These are phyloP conservation scores for Nematolebias whitei DNA, from an alignment of 2,113 vertebrate species.

Conservation along the genomic window DNA sequence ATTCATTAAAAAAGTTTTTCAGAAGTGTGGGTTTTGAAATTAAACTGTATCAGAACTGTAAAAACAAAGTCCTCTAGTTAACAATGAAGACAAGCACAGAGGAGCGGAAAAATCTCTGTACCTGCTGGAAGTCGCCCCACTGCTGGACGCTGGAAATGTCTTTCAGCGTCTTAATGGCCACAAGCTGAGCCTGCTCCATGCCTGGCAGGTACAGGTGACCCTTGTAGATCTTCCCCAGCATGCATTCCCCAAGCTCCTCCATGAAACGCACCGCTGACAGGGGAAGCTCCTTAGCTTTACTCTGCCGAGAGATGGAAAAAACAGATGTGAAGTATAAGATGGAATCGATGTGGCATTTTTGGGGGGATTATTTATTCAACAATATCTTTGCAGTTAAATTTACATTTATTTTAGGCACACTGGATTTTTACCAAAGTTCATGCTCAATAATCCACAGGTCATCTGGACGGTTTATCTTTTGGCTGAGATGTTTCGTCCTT, in stretches of 20 bases:
- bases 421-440: too few species aligned
- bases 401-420: conserved; percentile 15
- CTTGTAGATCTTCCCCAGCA: conserved; percentile 96
- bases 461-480: too few species aligned
- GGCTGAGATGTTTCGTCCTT: too few species aligned
- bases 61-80: background rate
- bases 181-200: conserved; percentile 95
- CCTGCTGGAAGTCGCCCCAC: conserved; percentile 95
- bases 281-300: conserved; percentile 95
- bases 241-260: conserved; percentile 95
- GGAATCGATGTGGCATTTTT: conserved; percentile 8
- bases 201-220: conserved; percentile 97
- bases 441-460: too few species aligned
- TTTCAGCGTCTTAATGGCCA: conserved; percentile 97
- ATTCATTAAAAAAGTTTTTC: too few species aligned
- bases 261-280: conserved; percentile 97
- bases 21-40: too few species aligned
- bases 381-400: conserved; percentile 3
- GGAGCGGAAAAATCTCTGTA: conserved; percentile 11
- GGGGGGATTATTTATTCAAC: conserved; percentile 1
- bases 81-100: background rate
- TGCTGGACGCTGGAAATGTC: conserved; percentile 90
- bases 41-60: too few species aligned
- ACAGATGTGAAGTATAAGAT: background rate
- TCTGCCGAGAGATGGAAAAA: conserved; percentile 74